Evolutionary conservation across 2,113 vertebrate species (phyloP), one percentile per base, ranked within the genome.

Genomic region (Alces alces): DNA sequence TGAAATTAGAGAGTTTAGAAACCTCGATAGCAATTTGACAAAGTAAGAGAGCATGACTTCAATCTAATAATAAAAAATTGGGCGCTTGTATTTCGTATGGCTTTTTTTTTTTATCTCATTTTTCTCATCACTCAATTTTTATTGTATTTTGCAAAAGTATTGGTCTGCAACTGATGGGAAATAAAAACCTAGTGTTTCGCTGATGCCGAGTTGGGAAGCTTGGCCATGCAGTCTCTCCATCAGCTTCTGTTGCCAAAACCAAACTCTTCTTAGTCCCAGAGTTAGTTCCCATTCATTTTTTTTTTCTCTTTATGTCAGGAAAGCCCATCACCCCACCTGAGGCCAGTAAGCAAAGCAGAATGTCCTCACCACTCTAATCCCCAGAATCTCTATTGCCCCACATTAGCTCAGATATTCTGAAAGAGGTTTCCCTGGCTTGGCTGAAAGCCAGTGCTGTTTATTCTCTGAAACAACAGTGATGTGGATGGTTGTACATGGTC

Each of bases 81-180:
- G 39, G 13, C 19, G 1, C 45, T 78, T 93, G 52, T 58, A 54
- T 86, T 86, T 55, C 19, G 5, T 36, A 55, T 64, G 54, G 61
- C 14, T 90, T 89, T 60, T 70, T 60, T 70, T 84, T 82, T 52
- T 79, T 6, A 10, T 55, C 45, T 92, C n/a, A 52, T 64, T 91
- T 95, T 87, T 64, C 52, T 87, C 58, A 79, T 83, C 79, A 94
- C 93, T 97, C 85, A 61, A 21, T 21, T 84, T 95, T 97, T 83
- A 83, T 43, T 79, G 57, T 36, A 92, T 84, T 87, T 87, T 92
- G 60, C 7, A 47, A 25, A 86, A 95, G 84, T 82, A 86, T 45
- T 93, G 52, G 39, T 39, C 55, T 17, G 15, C 2, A 12, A 33
- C 50, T 96, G 50, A 55, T 79, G 50, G 52, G 60, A 86, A 86